Evolutionary conservation across 2,888 invertebrate genomes (phyloP).

Genomic region (Fragum sueziense): DNA sequence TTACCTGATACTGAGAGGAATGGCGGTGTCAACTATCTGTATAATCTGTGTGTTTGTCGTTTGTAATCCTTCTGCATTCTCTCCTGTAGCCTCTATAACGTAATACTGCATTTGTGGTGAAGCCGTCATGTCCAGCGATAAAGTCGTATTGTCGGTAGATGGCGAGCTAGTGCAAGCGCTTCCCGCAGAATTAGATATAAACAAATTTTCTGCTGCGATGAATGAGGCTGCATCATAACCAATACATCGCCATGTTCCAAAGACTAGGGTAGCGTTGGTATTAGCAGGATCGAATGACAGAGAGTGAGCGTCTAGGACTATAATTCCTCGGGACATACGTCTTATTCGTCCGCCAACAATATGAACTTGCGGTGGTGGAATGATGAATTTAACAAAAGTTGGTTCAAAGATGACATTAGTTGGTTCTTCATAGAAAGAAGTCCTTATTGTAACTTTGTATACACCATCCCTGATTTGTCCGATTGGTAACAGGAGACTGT

Average conservation of each 20-base stretch:
- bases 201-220: constrained; percentile 2
- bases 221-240: constrained; percentile 3
- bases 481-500: constrained; percentile 49
- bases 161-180: background rate
- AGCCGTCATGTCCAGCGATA: constrained; percentile 3
- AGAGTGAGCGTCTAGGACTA: constrained; percentile 48
- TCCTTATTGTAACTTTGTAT: constrained; percentile 42
- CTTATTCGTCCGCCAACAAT: constrained; percentile 57
- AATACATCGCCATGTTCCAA: constrained; percentile 5
- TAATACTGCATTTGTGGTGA: constrained; percentile 30
- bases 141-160: background rate
- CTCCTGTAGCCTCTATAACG: constrained; percentile 40
- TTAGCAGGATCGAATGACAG: constrained; percentile 59
- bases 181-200: background rate
- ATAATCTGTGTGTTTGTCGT: constrained; percentile 46
- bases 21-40: background rate
- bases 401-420: constrained; percentile 59
- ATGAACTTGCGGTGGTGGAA: constrained; percentile 58
- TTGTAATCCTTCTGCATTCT: constrained; percentile 30
- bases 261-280: background rate
- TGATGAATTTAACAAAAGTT: constrained; percentile 51
- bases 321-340: constrained; percentile 5
- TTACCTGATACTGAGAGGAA: constrained; percentile 9
- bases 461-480: constrained; percentile 37
- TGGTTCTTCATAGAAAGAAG: constrained; percentile 53